phyloP scores from a whole-genome alignment of 2,888 invertebrate species.

The Antheraea yamamai region DNA sequence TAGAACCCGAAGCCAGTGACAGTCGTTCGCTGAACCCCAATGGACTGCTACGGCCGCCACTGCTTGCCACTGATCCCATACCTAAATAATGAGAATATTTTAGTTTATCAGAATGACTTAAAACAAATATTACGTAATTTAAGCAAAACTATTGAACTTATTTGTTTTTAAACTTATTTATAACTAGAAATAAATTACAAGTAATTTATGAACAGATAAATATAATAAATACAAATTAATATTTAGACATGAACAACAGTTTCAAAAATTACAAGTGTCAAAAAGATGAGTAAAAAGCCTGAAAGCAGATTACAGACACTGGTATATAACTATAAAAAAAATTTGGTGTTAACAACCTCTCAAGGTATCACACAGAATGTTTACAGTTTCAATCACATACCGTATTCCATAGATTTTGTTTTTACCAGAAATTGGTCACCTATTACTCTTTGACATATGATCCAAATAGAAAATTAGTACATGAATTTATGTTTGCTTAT shows the following conservation, averaged over 20 bases:
- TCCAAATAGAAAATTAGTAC: too few relatives aligned
- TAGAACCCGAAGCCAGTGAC: constrained; percentile 86
- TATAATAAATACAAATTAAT: not conserved
- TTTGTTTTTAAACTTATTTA: not conserved
- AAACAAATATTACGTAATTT: not conserved
- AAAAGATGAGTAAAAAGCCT: not conserved
- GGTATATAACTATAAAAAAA: not conserved
- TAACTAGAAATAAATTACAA: not conserved
- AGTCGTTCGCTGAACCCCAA: constrained; percentile 84
- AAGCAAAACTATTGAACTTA: not conserved
- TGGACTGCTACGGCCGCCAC: constrained; percentile 84
- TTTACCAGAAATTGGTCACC: too few relatives aligned
- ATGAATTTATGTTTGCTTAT: too few relatives aligned
- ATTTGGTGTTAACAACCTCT: too few relatives aligned
- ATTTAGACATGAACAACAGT: not conserved
- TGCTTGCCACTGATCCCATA: constrained; percentile 85
- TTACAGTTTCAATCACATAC: too few relatives aligned
- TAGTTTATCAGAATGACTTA: constrained; percentile 1
- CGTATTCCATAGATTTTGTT: too few relatives aligned
- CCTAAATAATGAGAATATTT: constrained; percentile 49
- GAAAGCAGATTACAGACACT: not conserved
- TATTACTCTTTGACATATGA: too few relatives aligned
- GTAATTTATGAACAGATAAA: not conserved
- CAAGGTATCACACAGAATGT: too few relatives aligned
- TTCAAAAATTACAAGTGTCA: not conserved